Percentiles rank a stretch among this genome's conserved stretches.
Conservation (phyloP, 2,888 invertebrate genomes). For the Tholera decimalis region DNA sequence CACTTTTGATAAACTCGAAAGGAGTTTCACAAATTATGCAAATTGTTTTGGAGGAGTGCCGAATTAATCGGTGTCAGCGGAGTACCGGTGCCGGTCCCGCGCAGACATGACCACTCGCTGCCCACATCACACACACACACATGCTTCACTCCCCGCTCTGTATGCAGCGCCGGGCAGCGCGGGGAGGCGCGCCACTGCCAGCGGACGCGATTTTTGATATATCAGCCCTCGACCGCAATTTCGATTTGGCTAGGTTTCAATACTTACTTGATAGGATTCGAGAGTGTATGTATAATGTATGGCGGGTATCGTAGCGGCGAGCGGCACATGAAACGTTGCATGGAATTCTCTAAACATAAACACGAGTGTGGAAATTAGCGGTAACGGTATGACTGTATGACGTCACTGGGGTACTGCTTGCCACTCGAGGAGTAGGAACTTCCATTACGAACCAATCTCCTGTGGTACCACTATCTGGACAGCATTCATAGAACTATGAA, state of each 20-base stretch:
- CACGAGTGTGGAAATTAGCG: neutral
- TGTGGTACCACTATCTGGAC: no score
- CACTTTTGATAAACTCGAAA: constrained; percentile 2
- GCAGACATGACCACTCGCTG: constrained; percentile 1
- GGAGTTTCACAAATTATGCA: constrained; percentile 6
- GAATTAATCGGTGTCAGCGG: constrained; percentile 53
- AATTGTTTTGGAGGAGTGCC: constrained; percentile 58
- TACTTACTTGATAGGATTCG: constrained; percentile 52
- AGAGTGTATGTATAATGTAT: constrained; percentile 48
- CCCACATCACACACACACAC: no score
- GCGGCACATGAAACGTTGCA: neutral
- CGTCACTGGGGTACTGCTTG: no score
- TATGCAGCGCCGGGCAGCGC: constrained; percentile 51
- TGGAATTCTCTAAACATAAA: neutral
- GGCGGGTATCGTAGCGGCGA: neutral
- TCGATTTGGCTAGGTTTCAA: constrained; percentile 66
- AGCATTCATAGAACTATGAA: neutral
- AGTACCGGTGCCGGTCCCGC: constrained; percentile 48
- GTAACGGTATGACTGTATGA: neutral
- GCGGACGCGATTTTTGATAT: constrained; percentile 58
- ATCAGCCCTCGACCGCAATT: constrained; percentile 60
- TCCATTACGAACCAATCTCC: no score
- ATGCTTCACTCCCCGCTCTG: constrained; percentile 58
- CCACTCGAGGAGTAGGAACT: no score
- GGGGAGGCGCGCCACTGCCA: constrained; percentile 16